phyloP scores from a whole-genome alignment of 1,140 invertebrate genomes.

The Ceratina calcarata region DNA sequence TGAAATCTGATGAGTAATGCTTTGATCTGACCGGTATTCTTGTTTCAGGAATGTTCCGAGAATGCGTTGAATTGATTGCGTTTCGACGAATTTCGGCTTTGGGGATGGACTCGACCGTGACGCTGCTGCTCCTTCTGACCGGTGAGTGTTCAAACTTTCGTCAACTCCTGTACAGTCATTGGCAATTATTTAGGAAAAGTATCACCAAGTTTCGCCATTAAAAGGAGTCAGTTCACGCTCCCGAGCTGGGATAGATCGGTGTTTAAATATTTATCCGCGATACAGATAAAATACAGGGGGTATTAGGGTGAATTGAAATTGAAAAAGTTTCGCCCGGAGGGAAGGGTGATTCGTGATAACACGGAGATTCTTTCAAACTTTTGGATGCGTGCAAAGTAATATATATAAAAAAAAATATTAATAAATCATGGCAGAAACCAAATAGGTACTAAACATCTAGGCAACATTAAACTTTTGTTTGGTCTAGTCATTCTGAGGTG shows the following conservation, averaged over 20 bases:
- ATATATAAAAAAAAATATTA: no score
- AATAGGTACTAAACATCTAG: no score
- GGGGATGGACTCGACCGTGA: constrained; percentile 74
- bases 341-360: no score
- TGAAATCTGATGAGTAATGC: no score
- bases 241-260: not conserved
- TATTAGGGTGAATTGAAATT: not conserved
- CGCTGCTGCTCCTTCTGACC: constrained; percentile 73
- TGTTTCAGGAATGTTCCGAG: constrained; percentile 75
- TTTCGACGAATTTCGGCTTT: constrained; percentile 65
- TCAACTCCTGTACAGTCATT: not conserved
- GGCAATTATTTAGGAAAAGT: not conserved
- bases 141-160: constrained; percentile 64
- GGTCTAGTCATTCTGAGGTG: no score
- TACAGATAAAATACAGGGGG: not conserved
- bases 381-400: no score
- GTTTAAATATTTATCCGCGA: constrained; percentile 5
- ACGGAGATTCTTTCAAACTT: not conserved
- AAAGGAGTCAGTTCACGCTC: not conserved
- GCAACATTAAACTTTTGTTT: no score
- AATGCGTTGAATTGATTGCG: constrained; percentile 73
- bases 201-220: constrained; percentile 4
- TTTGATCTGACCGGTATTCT: constrained; percentile 21
- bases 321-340: not conserved
- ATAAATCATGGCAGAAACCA: no score